These are phyloP conservation scores for Epistrophella euchroma DNA, from an alignment of 2,888 invertebrate genomes.

Conservation along the genomic window DNA sequence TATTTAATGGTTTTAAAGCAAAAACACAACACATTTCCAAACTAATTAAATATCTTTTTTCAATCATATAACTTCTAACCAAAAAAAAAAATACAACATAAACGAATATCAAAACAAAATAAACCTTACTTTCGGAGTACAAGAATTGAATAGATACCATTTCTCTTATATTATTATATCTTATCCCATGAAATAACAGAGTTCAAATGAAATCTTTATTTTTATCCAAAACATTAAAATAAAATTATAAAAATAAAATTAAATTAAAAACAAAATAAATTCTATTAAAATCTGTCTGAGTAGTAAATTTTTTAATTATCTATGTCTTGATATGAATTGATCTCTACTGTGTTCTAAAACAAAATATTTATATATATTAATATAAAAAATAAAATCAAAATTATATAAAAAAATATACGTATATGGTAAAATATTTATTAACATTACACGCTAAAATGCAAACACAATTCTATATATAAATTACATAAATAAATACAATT, in stretches of 20 bases:
- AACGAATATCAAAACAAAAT: slow-evolving; percentile 61
- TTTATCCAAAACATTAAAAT: slow-evolving; percentile 49
- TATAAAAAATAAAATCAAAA: slow-evolving; percentile 65
- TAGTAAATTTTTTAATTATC: slow-evolving; percentile 60
- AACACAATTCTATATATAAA: slow-evolving; percentile 62
- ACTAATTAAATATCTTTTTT: slow-evolving; percentile 67
- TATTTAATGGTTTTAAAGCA: slow-evolving; percentile 65
- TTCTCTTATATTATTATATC: slow-evolving; percentile 66
- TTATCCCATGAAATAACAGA: slow-evolving; percentile 72
- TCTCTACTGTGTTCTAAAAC: slow-evolving; percentile 81
- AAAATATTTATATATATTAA: slow-evolving; percentile 57
- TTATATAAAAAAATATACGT: slow-evolving; percentile 69
- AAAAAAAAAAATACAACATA: slow-evolving; percentile 34
- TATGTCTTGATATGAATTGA: slow-evolving; percentile 78
- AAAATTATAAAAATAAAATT: slow-evolving; percentile 36
- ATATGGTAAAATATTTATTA: slow-evolving; percentile 61
- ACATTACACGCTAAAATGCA: slow-evolving; percentile 65
- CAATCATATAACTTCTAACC: slow-evolving; percentile 66
- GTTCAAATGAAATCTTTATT: slow-evolving; percentile 72
- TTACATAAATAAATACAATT: slow-evolving; percentile 45
- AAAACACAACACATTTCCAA: slow-evolving; percentile 62
- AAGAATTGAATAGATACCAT: slow-evolving; percentile 59
- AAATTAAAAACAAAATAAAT: slow-evolving; percentile 7
- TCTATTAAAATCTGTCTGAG: slow-evolving; percentile 67
- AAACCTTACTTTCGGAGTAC: slow-evolving; percentile 70